Evolutionary conservation across 2,113 vertebrate species (phyloP).

Genomic region (Gallinago media): DNA sequence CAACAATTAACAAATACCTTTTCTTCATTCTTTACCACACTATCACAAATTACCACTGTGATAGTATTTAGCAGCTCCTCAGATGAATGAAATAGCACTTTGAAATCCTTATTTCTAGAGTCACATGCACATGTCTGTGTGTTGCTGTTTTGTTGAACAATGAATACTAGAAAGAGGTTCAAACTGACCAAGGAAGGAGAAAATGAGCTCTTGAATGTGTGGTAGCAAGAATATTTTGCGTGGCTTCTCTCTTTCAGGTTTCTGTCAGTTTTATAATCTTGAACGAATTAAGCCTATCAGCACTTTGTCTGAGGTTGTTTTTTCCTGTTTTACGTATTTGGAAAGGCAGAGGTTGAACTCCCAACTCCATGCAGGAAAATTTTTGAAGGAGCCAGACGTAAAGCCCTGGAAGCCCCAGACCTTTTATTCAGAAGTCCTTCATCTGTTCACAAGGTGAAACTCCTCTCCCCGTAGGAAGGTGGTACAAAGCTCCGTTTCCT

Average conservation of each 20-base stretch:
- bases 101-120: not conserved
- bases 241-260: not conserved
- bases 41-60: constrained; percentile 23
- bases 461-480: not conserved
- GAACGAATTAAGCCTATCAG: not conserved
- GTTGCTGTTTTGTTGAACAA: constrained; percentile 5
- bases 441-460: not conserved
- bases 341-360: not conserved
- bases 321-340: not conserved
- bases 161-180: not conserved
- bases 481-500: not conserved
- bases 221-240: not conserved
- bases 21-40: constrained; percentile 25
- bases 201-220: not conserved
- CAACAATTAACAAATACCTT: constrained; percentile 64
- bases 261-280: not conserved
- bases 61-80: constrained; percentile 13
- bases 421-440: not conserved
- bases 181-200: not conserved
- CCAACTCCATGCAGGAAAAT: not conserved
- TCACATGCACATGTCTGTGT: not conserved
- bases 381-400: not conserved
- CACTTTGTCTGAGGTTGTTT: not conserved
- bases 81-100: not conserved
- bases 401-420: not conserved